Evolutionary conservation across 1,140 invertebrate genomes (phyloP).

Genomic region (Frieseomelitta varia): DNA sequence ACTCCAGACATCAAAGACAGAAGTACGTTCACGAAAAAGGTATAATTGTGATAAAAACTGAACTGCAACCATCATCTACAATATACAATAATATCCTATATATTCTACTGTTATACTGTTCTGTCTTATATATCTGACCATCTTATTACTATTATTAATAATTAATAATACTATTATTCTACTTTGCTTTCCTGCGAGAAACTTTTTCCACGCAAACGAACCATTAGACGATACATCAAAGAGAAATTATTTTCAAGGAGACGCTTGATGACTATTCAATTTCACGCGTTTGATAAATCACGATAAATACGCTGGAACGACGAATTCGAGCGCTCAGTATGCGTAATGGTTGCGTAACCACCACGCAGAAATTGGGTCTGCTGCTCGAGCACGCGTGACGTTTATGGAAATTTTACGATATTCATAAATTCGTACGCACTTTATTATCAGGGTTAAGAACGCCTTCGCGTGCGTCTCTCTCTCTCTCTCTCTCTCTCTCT

Average conservation of each 20-base stretch:
- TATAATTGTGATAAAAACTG: too few relatives aligned
- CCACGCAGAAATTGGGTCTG: conserved; percentile 4
- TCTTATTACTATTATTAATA: background rate
- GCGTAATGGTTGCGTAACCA: conserved; percentile 8
- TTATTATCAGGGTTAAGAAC: conserved; percentile 20
- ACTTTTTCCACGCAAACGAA: background rate
- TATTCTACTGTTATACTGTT: too few relatives aligned
- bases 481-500: background rate
- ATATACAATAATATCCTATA: too few relatives aligned
- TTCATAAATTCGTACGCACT: conserved; percentile 11
- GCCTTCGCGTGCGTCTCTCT: background rate
- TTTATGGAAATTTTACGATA: conserved; percentile 32
- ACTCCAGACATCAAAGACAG: too few relatives aligned
- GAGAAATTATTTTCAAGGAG: conserved; percentile 11
- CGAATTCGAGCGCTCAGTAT: background rate
- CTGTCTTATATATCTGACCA: background rate
- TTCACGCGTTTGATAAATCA: conserved; percentile 26
- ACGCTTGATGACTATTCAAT: conserved; percentile 23
- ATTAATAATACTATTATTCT: background rate
- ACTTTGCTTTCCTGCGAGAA: background rate
- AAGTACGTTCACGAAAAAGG: too few relatives aligned
- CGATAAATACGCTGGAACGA: background rate
- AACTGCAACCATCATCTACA: too few relatives aligned
- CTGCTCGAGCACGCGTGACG: background rate
- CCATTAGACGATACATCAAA: background rate